Conservation (phyloP, 2,113 vertebrate genomes). For the Macquaria ambigua region DNA sequence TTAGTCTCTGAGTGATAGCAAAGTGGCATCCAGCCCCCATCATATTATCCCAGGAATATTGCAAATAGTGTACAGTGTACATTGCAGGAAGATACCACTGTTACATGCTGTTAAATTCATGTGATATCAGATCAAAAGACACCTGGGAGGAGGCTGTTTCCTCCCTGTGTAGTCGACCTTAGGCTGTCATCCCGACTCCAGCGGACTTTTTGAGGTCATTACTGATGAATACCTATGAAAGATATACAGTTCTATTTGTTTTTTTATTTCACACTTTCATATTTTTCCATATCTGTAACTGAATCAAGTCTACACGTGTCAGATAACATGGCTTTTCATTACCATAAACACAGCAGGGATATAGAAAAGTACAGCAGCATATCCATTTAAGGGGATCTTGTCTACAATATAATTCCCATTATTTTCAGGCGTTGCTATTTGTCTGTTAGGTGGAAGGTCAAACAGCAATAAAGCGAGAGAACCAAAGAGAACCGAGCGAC, state of each 20-base stretch:
- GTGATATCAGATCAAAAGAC: constrained; percentile 45
- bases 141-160: neutral
- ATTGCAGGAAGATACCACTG: constrained; percentile 13
- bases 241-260: constrained; percentile 34
- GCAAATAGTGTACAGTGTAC: neutral
- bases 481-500: constrained; percentile 38
- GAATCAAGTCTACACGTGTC: constrained; percentile 12
- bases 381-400: constrained; percentile 17
- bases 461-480: constrained; percentile 57
- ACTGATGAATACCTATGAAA: constrained; percentile 18
- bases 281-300: constrained; percentile 22
- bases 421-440: constrained; percentile 36
- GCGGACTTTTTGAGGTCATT: constrained; percentile 37
- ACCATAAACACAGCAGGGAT: neutral
- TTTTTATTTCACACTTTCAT: constrained; percentile 2
- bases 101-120: constrained; percentile 22
- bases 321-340: constrained; percentile 38
- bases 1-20: constrained; percentile 66
- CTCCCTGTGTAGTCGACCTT: neutral
- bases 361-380: neutral
- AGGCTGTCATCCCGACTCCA: neutral
- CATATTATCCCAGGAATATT: constrained; percentile 39
- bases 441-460: constrained; percentile 63
- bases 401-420: constrained; percentile 16
- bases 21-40: constrained; percentile 30